Conservation (phyloP, 2,888 invertebrate genomes). For the Phortica okadai region DNA sequence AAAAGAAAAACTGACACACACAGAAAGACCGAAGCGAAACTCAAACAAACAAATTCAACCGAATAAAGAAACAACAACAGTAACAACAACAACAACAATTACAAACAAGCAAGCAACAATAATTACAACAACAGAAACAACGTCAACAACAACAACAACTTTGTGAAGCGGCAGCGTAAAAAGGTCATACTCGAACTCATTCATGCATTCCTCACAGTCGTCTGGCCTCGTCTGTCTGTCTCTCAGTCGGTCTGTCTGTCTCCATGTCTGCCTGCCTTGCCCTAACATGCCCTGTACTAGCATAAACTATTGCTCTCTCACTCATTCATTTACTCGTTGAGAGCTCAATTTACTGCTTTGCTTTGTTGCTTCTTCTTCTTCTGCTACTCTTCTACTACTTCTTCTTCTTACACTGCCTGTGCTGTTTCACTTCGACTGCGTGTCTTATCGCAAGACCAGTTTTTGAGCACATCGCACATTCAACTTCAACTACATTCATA, state of each 20-base stretch:
- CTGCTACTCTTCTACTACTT: not conserved
- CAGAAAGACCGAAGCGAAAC: not conserved
- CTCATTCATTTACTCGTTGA: not conserved
- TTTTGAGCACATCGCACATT: slow-evolving; percentile 5
- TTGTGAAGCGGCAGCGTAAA: slow-evolving; percentile 18
- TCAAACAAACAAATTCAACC: not conserved
- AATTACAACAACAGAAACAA: slow-evolving; percentile 17
- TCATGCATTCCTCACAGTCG: slow-evolving; percentile 24
- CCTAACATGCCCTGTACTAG: no score
- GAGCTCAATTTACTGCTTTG: not conserved
- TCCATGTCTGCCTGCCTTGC: not conserved
- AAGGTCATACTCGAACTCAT: slow-evolving; percentile 38
- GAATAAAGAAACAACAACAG: not conserved
- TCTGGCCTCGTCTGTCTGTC: slow-evolving; percentile 26
- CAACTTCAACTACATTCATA: not conserved
- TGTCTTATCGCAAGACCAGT: slow-evolving; percentile 23
- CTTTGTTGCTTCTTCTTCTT: slow-evolving; percentile 27
- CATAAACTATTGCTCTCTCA: no score
- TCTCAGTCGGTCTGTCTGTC: slow-evolving; percentile 37
- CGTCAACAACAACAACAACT: slow-evolving; percentile 34
- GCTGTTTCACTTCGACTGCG: not conserved
- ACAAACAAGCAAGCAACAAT: no score
- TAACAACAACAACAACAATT: no score
- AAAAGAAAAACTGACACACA: not conserved
- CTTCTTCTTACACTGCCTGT: slow-evolving; percentile 8